Conservation (phyloP, 1,140 invertebrate genomes). For the Octopus sinensis region DNA sequence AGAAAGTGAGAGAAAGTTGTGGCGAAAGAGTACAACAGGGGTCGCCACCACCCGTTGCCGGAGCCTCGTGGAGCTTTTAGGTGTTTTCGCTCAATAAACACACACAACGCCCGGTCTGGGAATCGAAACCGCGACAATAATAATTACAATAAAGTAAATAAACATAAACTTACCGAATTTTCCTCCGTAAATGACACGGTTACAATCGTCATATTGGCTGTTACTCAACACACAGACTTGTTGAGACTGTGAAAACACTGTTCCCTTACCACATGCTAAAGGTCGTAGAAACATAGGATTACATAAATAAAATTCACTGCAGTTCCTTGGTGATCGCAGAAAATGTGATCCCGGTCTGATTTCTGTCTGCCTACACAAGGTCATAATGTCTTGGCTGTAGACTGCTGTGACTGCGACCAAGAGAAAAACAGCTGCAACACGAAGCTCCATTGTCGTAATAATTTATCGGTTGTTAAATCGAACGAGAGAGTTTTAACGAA, state of each 20-base stretch:
- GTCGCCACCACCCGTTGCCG: no score
- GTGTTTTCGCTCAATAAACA: no score
- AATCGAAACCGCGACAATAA: no score
- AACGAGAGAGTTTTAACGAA: no score
- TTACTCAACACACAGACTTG: not conserved
- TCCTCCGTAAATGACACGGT: not conserved
- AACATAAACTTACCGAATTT: not conserved
- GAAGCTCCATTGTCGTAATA: no score
- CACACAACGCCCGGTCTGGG: no score
- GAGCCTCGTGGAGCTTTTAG: no score
- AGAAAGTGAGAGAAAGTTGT: no score
- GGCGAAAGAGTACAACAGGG: no score
- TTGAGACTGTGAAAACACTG: not conserved
- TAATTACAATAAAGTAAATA: no score
- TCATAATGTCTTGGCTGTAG: not conserved
- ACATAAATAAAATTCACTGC: not conserved
- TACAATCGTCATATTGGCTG: not conserved
- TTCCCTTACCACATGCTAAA: not conserved
- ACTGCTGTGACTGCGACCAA: not conserved
- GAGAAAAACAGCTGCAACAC: not conserved
- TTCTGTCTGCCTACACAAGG: not conserved
- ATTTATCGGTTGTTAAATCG: no score
- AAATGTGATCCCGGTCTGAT: not conserved
- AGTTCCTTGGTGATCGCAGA: not conserved
- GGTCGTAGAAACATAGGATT: not conserved